Conservation (phyloP, 2,113 vertebrate species). For the Pontoporia blainvillei region DNA sequence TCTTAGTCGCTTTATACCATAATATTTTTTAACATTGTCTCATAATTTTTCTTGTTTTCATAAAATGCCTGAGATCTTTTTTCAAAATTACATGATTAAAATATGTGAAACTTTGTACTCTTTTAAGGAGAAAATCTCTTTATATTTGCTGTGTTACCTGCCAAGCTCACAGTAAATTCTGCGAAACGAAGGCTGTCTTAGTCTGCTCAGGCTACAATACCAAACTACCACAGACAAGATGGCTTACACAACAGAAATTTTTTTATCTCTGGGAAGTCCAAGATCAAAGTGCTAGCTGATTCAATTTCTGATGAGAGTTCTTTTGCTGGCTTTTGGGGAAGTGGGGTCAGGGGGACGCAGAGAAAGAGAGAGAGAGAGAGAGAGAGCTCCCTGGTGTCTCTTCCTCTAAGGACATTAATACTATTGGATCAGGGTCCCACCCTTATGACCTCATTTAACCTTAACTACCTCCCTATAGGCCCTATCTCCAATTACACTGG, state of each 20-base stretch:
- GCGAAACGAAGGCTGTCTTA: not conserved
- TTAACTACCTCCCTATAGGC: not conserved
- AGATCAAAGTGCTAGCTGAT: not conserved
- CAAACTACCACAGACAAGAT: not conserved
- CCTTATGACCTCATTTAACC: not conserved
- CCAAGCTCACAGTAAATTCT: not conserved
- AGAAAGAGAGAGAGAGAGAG: accelerated
- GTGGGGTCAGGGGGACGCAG: no score
- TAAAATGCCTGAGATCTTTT: not conserved
- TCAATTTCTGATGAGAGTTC: not conserved
- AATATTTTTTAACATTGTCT: not conserved
- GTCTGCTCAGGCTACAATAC: not conserved
- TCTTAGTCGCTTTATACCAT: not conserved
- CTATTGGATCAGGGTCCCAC: not conserved
- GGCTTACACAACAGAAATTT: not conserved
- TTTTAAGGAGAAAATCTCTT: not conserved
- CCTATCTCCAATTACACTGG: not conserved
- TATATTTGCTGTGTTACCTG: not conserved
- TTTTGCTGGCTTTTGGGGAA: not conserved
- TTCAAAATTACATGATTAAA: not conserved
- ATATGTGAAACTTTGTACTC: not conserved
- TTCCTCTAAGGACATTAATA: not conserved
- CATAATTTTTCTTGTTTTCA: not conserved
- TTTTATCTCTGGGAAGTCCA: not conserved
- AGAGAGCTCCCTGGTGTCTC: not conserved